Base-by-base conservation (phyloP, 2,113 vertebrate genomes). In the Anhinga rufa region DNA sequence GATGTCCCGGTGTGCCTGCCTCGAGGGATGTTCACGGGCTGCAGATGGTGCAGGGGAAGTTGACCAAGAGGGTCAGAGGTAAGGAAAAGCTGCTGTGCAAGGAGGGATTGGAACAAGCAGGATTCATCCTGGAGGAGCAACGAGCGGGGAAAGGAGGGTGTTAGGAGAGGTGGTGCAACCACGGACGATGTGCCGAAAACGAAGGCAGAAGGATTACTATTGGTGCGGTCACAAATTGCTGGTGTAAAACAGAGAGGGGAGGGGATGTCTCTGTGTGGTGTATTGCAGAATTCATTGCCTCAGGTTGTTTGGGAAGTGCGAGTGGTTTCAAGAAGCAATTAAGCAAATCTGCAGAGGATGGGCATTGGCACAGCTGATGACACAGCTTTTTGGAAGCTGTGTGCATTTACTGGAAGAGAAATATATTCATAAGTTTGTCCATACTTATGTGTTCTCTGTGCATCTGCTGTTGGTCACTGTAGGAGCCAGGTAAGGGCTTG, bases 21-120 rank as follows among this genome's bases (percentile, higher is more conserved):
- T 52, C 1, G 0, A n/a, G 77, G 49, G 49, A 18, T 15, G 42
- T 7, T 11, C 36, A 6, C 1, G 0, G 3, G 6, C 36, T 69
- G 75, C 57, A 9, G 7, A 4, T 0, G 0, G 2, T 18, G 28
- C 75, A 0, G 7, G 58, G 40, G 28, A n/a, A 9, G 4, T 7
- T 70, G 31, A 15, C 28, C 48, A 1, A 15, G 62, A 46, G 8
- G 4, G 9, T 9, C 0, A 1, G 24, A 55, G n/a, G 36, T 29
- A 3, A 6, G 26, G 69, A 40, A 71, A 72, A 62, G n/a, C 61
- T 51, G 69, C 89, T 49, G 72, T 25, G 46, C 38, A 2, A 72
- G 38, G 22, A 58, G 36, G 16, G 44, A 6, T 17, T 44, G 34
- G 61, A 46, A 19, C 22, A 21, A 71, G 34, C 0, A 3, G 66